Evolutionary conservation across 2,888 invertebrate species (phyloP).

Genomic region (Aphodius granarius): DNA sequence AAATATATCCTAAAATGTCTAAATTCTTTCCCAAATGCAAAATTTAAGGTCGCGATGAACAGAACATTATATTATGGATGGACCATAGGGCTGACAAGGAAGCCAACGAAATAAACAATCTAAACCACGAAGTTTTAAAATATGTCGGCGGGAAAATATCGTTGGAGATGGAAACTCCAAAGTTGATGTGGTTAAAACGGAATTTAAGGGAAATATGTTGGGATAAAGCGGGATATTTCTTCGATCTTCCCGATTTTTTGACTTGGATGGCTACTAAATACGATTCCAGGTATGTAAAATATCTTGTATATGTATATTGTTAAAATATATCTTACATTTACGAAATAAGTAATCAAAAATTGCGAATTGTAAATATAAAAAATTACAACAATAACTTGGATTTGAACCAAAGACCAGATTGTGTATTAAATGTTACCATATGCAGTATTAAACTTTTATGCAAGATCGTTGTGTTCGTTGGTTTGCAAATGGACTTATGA

Average conservation of each 20-base stretch:
- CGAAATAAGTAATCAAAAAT: too few relatives aligned
- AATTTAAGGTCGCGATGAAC: constrained; percentile 62
- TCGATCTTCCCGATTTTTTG: constrained; percentile 92
- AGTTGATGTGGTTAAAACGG: constrained; percentile 89
- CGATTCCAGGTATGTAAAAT: constrained; percentile 61
- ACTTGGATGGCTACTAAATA: constrained; percentile 89
- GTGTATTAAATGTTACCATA: too few relatives aligned
- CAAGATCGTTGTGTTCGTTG: constrained; percentile 83
- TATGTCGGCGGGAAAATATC: constrained; percentile 92
- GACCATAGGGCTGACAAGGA: constrained; percentile 85
- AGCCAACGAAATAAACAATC: constrained; percentile 77
- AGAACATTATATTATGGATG: constrained; percentile 91
- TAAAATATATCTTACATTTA: too few relatives aligned
- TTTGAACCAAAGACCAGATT: too few relatives aligned
- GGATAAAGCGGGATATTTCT: constrained; percentile 72
- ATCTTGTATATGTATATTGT: too few relatives aligned
- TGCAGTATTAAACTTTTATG: constrained; percentile 9
- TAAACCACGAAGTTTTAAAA: constrained; percentile 73
- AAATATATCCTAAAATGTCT: constrained; percentile 36
- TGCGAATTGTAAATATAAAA: background rate
- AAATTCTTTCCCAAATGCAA: background rate
- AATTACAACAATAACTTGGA: too few relatives aligned
- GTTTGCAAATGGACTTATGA: constrained; percentile 95
- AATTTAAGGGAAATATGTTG: constrained; percentile 66
- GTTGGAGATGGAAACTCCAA: constrained; percentile 96